A percentile compares a stretch with the other conserved stretches of the same genome.
phyloP scores from a whole-genome alignment of 2,888 invertebrate genomes.

The Aphodius granarius region DNA sequence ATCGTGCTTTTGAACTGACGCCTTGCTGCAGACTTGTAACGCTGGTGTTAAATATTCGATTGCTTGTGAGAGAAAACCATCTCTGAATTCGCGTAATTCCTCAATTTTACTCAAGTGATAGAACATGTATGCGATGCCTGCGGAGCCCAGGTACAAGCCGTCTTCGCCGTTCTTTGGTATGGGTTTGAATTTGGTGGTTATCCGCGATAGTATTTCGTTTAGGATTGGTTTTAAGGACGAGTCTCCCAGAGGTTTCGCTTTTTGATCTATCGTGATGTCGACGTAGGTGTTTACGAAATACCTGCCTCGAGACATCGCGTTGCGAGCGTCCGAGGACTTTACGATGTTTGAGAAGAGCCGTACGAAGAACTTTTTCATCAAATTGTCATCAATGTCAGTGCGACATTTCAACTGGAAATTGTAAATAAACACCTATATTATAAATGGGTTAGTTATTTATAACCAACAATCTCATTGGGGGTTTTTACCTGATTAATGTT shows the following conservation, averaged over 20 bases:
- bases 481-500: too few species aligned
- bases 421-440: too few species aligned
- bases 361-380: not conserved
- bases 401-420: too few species aligned
- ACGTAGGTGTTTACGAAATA: not conserved
- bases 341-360: conserved; percentile 2
- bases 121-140: conserved; percentile 77
- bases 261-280: not conserved
- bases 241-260: not conserved
- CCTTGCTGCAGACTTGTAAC: conserved; percentile 57
- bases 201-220: conserved; percentile 38
- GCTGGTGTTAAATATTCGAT: conserved; percentile 66
- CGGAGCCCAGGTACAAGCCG: conserved; percentile 70
- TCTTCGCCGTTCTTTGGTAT: conserved; percentile 55
- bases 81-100: conserved; percentile 53
- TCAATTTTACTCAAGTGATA: conserved; percentile 66
- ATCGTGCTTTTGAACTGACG: conserved; percentile 57
- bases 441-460: too few species aligned
- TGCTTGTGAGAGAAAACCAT: conserved; percentile 60
- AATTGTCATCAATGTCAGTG: too few species aligned
- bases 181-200: conserved; percentile 46
- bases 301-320: not conserved
- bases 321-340: not conserved
- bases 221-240: conserved; percentile 13
- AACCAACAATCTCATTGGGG: too few species aligned